phyloP scores from a whole-genome alignment of 2,888 invertebrate genomes.

The Cosmia pyralina region DNA sequence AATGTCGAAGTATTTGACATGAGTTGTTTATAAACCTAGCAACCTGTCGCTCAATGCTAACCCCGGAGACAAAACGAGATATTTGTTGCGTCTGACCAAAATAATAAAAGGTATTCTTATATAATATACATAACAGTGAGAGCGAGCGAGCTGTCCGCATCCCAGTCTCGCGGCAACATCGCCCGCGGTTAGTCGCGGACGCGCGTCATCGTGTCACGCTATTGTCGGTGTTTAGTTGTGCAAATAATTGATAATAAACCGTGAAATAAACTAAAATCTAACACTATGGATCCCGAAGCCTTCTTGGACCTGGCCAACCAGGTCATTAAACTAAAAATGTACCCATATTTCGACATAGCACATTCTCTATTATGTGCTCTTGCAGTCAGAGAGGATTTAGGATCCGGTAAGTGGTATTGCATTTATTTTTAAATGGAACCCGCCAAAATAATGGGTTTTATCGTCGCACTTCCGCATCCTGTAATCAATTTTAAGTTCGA shows the following conservation, averaged over 20 bases:
- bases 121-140: slow-evolving; percentile 50
- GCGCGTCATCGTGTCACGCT: slow-evolving; percentile 76
- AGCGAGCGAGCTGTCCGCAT: slow-evolving; percentile 48
- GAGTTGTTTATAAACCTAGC: slow-evolving; percentile 45
- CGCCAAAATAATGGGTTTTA: slow-evolving; percentile 68
- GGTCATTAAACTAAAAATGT: slow-evolving; percentile 99
- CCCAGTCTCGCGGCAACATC: slow-evolving; percentile 87
- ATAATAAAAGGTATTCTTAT: slow-evolving; percentile 74
- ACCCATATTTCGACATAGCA: slow-evolving; percentile 99
- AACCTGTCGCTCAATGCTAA: slow-evolving; percentile 46
- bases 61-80: slow-evolving; percentile 47
- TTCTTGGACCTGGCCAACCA: slow-evolving; percentile 99
- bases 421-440: slow-evolving; percentile 73
- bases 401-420: slow-evolving; percentile 92
- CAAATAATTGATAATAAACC: slow-evolving; percentile 73
- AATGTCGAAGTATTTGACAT: slow-evolving; percentile 41
- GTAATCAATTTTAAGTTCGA: slow-evolving; percentile 54
- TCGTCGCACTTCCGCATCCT: slow-evolving; percentile 74
- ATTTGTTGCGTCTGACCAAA: slow-evolving; percentile 74
- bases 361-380: slow-evolving; percentile 98
- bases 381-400: slow-evolving; percentile 98
- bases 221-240: slow-evolving; percentile 89
- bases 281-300: slow-evolving; percentile 97
- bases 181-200: slow-evolving; percentile 88
- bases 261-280: slow-evolving; percentile 70